These are phyloP conservation scores for Drosophila picticornis DNA, from an alignment of 2,888 invertebrate species.

Conservation along the genomic window DNA sequence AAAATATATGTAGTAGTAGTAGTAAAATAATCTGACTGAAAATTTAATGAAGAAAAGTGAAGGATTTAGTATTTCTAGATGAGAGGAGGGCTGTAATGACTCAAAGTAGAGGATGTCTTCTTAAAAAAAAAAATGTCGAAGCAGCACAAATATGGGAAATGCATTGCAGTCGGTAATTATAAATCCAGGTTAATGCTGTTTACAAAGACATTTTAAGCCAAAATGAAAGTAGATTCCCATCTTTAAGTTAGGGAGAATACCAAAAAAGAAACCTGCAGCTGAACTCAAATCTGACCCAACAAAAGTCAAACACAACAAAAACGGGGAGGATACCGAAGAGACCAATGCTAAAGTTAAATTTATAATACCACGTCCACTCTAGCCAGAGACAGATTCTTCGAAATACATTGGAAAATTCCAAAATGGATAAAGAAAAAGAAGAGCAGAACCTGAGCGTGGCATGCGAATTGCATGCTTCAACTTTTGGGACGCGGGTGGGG, in stretches of 20 bases:
- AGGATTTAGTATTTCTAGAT: neutral
- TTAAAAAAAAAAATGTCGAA: neutral
- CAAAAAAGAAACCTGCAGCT: slow-evolving; percentile 13
- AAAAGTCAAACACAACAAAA: slow-evolving; percentile 9
- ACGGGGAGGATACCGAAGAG: neutral
- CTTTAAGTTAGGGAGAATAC: neutral
- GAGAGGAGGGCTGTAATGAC: neutral
- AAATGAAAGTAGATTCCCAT: slow-evolving; percentile 36
- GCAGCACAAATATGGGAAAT: neutral
- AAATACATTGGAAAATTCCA: slow-evolving; percentile 31
- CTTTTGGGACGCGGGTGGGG: slow-evolving; percentile 62
- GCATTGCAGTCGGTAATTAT: neutral
- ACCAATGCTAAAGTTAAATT: slow-evolving; percentile 51
- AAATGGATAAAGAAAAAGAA: slow-evolving; percentile 29
- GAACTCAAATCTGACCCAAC: slow-evolving; percentile 42
- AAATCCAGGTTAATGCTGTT: neutral
- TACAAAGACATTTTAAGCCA: slow-evolving; percentile 1
- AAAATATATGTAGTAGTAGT: neutral
- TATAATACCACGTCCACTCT: slow-evolving; percentile 62
- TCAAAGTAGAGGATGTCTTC: neutral
- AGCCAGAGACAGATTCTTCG: slow-evolving; percentile 34
- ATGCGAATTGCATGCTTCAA: slow-evolving; percentile 57
- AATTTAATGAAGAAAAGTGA: neutral
- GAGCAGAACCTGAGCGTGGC: slow-evolving; percentile 48
- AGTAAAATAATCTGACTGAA: neutral